Evolutionary conservation across 2,113 vertebrate genomes (phyloP), one percentile per base, ranked within the genome.

Genomic region (Pseudorhombus dupliciocellatus): DNA sequence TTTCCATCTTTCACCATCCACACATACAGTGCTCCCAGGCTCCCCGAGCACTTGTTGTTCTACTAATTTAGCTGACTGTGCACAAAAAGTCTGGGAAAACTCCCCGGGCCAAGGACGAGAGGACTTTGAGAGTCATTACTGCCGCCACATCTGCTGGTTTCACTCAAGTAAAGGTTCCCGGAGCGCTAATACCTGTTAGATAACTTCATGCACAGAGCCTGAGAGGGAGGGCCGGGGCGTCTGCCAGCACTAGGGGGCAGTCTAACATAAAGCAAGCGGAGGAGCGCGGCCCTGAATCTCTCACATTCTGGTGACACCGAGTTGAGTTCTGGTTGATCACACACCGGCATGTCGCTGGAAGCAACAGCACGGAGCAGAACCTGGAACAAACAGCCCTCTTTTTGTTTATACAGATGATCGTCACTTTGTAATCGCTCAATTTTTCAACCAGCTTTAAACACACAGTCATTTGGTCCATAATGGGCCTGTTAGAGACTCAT

Each of bases 121-220:
- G 75, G 73, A 85, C 70, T 80, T 81, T 71, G 44, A 77, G 76
- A 83, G 81, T 86, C 79, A 87, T 84, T 85, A 89, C 83, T 85
- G 79, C 83, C 65, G 82, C 86, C 78, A 86, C 87, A 91, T 88
- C 84, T 91, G 87, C 78, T 87, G 73, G 53, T 78, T 81, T 87
- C 86, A 80, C 81, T 88, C 87, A 84, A 64, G 65, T 52, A 26
- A 3, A 85, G 64, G 78, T 80, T 77, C 79, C 69, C 81, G 2
- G 4, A 1, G 58, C 14, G 2, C 59, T 70, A 73, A 74, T 86
- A 81, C 72, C 76, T 83, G 77, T 69, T 65, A 58, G 80, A 87
- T 72, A 84, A 75, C 75, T 78, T 66, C 48, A 73, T 57, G 51
- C 34, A 57, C 31, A 52, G 5, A 75, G 58, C 28, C 22, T 48